Percentiles rank a stretch among this genome's conserved stretches.
Evolutionary conservation across 1,140 invertebrate genomes (phyloP).

Genomic region (Agrypnia vestita): DNA sequence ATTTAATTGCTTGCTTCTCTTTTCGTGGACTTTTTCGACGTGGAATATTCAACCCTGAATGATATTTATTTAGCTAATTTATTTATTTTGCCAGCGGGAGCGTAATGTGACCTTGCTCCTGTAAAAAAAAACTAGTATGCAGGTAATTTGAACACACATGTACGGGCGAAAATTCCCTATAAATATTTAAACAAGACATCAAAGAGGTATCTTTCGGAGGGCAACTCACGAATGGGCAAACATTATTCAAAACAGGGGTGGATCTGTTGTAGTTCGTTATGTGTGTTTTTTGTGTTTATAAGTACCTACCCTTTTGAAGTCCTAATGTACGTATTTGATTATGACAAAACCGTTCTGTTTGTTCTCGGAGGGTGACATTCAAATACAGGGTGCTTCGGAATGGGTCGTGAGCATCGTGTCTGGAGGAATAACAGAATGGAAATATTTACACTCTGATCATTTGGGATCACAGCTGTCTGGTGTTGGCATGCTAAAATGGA

Average conservation of each 20-base stretch:
- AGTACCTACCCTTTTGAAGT: slow-evolving; percentile 58
- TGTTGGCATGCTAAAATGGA: slow-evolving; percentile 7
- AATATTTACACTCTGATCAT: slow-evolving; percentile 23
- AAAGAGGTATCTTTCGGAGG: slow-evolving; percentile 51
- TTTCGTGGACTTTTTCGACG: neutral
- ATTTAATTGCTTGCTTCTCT: slow-evolving; percentile 23
- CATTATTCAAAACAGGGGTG: slow-evolving; percentile 57
- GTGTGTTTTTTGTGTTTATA: slow-evolving; percentile 52
- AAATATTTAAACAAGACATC: slow-evolving; percentile 62
- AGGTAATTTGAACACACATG: slow-evolving; percentile 55
- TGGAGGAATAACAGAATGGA: slow-evolving; percentile 1
- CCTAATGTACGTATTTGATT: slow-evolving; percentile 60
- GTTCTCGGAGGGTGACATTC: slow-evolving; percentile 50
- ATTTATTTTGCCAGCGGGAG: slow-evolving; percentile 10
- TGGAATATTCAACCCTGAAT: slow-evolving; percentile 16
- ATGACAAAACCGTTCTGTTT: slow-evolving; percentile 61
- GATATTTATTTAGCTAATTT: neutral
- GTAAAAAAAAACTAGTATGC: slow-evolving; percentile 53
- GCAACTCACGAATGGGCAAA: slow-evolving; percentile 43
- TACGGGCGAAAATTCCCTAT: slow-evolving; percentile 59
- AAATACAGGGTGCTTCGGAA: slow-evolving; percentile 22
- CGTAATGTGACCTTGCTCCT: slow-evolving; percentile 1
- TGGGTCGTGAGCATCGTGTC: slow-evolving; percentile 5
- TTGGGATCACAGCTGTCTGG: slow-evolving; percentile 13
- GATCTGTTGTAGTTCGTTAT: slow-evolving; percentile 40